Percentiles rank a stretch among this genome's conserved stretches.
These are phyloP conservation scores for Bellardia bayeri DNA, from an alignment of 2,888 invertebrate genomes.

Conservation along the genomic window DNA sequence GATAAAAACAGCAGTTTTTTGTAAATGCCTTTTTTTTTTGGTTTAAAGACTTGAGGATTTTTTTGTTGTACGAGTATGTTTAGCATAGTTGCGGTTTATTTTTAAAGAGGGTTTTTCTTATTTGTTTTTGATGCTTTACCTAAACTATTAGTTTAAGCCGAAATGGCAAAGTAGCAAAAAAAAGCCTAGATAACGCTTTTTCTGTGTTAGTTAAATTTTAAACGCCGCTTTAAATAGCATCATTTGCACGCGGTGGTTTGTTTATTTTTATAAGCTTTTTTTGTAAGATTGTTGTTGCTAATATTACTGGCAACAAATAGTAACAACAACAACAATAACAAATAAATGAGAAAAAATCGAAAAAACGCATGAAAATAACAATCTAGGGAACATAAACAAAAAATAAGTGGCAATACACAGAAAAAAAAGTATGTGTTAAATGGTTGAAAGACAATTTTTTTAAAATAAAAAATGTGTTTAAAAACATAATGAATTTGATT, in stretches of 20 bases:
- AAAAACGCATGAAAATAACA: slow-evolving; percentile 72
- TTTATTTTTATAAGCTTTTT: slow-evolving; percentile 25
- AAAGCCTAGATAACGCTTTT: slow-evolving; percentile 69
- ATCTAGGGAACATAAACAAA: slow-evolving; percentile 31
- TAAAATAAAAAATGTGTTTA: no score
- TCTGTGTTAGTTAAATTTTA: slow-evolving; percentile 78
- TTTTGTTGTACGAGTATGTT: slow-evolving; percentile 60
- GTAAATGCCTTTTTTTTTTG: slow-evolving; percentile 20
- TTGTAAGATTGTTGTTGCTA: slow-evolving; percentile 30
- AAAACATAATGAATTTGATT: no score
- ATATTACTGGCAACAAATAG: slow-evolving; percentile 33
- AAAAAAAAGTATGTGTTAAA: slow-evolving; percentile 20
- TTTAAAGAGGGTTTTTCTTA: slow-evolving; percentile 75
- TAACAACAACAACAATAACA: slow-evolving; percentile 48
- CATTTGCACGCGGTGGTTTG: slow-evolving; percentile 81
- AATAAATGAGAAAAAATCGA: slow-evolving; percentile 52
- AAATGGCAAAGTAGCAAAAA: slow-evolving; percentile 69
- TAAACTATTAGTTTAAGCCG: slow-evolving; percentile 64
- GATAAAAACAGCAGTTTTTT: slow-evolving; percentile 57
- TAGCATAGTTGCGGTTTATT: slow-evolving; percentile 72
- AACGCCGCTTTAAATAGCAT: slow-evolving; percentile 82
- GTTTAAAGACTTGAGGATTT: slow-evolving; percentile 54
- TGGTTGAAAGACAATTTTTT: neutral
- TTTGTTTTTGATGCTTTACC: slow-evolving; percentile 30
- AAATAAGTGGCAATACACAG: slow-evolving; percentile 1